Base-by-base conservation (phyloP, 2,888 invertebrate species). In the Drepanosiphum platanoidis region DNA sequence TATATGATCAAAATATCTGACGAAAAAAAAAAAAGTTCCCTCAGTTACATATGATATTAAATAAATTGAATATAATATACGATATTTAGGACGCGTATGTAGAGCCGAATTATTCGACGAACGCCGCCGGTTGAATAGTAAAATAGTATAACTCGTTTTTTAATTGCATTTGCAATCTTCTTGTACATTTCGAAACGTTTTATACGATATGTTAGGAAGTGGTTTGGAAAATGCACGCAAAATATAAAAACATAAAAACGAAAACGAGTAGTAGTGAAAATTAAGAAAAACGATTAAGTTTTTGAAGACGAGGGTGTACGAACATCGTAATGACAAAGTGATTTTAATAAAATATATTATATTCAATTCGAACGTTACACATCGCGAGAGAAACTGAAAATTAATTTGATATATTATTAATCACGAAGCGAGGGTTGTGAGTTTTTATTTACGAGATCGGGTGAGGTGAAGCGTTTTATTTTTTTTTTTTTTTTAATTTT, bases 401-500 rank as follows among this genome's bases (percentile, higher is more conserved):
- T 70, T 36, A 70, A 80, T 83, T 75, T 64, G 13, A 46, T 46
- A 72, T 27, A 64, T 72, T 74, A 75, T 46, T 66, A 46, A 83
- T 34, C n/a, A 15, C 66, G 64, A 8, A 32, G 36, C 46, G 46
- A 66, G 66, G 32, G 36, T 42, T 46, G 36, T n/a, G 68, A 71
- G 70, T 58, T 61, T 64, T 77, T 52, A 68, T 72, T n/a, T 46
- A 74, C 3, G 52, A 71, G 34, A 58, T 83, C 30, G 39, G 27
- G 36, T 5, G 64, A 68, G 77, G 80, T 30, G n/a, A 32, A n/a
- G 30, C 13, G 32, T 32, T 64, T 42, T 71, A 61, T 84, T 83
- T 84, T 68, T 39, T 22, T 32, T 64, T 42, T 71, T 72, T 84
- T 83, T 84, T 68, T 39, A 75, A 84, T 84, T 84, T 84, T 84